phyloP scores from a whole-genome alignment of 2,888 invertebrate genomes.

The Schizaphis graminum region DNA sequence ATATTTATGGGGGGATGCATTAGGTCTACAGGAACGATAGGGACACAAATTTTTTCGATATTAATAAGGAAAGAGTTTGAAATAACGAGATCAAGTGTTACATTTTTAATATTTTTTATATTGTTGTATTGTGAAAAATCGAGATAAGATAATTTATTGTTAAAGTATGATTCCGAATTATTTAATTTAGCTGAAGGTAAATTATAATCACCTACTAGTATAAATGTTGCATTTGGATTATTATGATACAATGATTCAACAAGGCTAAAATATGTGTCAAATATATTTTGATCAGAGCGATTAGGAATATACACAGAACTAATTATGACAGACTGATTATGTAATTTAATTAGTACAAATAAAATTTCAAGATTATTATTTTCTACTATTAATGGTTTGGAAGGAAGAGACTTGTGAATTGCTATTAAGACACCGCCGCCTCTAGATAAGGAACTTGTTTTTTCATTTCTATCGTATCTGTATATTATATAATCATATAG shows the following conservation, averaged over 20 bases:
- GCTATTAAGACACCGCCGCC: not conserved
- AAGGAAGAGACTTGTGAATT: not conserved
- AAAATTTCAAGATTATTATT: not conserved
- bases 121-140: no score
- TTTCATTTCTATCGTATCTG: not conserved
- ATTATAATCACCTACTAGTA: not conserved
- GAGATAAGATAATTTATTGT: no score
- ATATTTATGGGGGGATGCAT: not conserved
- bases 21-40: not conserved
- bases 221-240: not conserved
- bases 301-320: not conserved
- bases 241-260: not conserved
- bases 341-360: not conserved
- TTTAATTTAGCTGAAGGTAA: not conserved
- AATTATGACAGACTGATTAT: not conserved
- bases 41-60: not conserved
- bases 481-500: no score
- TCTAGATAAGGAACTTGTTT: constrained; percentile 23
- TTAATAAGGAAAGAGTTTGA: not conserved
- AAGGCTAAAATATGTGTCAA: not conserved
- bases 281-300: not conserved
- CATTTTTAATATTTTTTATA: not conserved
- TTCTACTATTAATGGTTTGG: not conserved
- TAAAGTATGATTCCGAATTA: not conserved
- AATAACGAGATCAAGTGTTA: not conserved